Evolutionary conservation across 2,888 invertebrate genomes (phyloP).

Genomic region (Vannuccia rotundouncinata): DNA sequence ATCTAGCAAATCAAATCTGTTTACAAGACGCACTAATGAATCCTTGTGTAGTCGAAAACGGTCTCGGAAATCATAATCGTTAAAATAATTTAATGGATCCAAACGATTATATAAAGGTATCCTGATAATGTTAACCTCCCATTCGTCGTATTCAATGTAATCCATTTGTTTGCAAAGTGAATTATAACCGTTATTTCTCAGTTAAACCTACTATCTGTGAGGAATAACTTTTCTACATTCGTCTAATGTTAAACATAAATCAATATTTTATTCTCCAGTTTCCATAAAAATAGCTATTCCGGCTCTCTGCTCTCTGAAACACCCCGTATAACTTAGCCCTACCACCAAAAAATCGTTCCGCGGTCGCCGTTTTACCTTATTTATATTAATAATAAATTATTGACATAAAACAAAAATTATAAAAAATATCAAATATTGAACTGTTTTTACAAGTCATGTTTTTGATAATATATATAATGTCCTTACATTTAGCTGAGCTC

Average conservation of each 20-base stretch:
- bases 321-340: too few relatives aligned
- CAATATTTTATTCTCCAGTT: constrained; percentile 16
- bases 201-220: constrained; percentile 17
- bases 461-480: too few relatives aligned
- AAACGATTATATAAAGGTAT: constrained; percentile 18
- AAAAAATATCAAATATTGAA: too few relatives aligned
- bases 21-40: constrained; percentile 20
- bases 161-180: background rate
- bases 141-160: constrained; percentile 19
- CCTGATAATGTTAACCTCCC: constrained; percentile 5
- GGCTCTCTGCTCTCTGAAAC: constrained; percentile 26
- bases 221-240: constrained; percentile 11
- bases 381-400: too few relatives aligned
- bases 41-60: constrained; percentile 27
- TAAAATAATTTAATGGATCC: constrained; percentile 25
- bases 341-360: too few relatives aligned
- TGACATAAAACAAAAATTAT: too few relatives aligned
- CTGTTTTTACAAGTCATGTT: too few relatives aligned
- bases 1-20: background rate
- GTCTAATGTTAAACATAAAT: constrained; percentile 20
- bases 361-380: too few relatives aligned
- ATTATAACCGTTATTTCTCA: constrained; percentile 11
- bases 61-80: constrained; percentile 29
- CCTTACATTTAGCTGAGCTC: too few relatives aligned
- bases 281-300: background rate